Conservation (phyloP, 2,113 vertebrate genomes). For the Myodes glareolus region DNA sequence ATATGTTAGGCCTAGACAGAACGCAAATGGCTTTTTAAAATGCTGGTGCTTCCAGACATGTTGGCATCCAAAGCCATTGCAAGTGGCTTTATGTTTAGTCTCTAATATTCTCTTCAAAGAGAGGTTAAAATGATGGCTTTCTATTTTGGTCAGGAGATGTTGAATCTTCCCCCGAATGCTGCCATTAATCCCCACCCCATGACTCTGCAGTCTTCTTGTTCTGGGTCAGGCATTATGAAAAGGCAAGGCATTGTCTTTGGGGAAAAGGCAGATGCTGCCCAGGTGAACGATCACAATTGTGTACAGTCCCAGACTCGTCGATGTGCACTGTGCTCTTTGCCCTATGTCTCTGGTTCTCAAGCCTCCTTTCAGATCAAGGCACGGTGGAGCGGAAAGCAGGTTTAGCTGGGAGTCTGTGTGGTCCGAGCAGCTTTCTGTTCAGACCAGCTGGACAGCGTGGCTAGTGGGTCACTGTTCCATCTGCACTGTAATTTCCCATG, state of each 20-base stretch:
- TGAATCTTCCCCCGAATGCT: background rate
- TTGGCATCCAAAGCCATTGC: background rate
- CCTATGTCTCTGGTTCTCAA: rapidly evolving
- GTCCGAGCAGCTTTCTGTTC: background rate
- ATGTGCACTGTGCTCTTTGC: rapidly evolving
- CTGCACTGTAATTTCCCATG: background rate
- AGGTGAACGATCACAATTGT: background rate
- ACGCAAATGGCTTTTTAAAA: background rate
- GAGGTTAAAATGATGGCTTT: conserved; percentile 1
- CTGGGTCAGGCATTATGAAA: background rate
- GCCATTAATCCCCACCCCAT: background rate
- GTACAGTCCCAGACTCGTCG: rapidly evolving
- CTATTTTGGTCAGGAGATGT: background rate
- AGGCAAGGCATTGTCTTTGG: background rate
- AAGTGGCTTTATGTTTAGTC: background rate
- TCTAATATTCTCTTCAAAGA: background rate
- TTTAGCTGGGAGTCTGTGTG: too few species aligned
- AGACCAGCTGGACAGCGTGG: background rate
- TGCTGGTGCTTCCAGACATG: background rate
- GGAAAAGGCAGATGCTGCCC: rapidly evolving
- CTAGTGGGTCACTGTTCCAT: background rate
- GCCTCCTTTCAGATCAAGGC: background rate
- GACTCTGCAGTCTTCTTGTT: background rate
- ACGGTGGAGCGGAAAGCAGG: rapidly evolving
- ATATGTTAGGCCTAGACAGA: background rate